phyloP scores from a whole-genome alignment of 2,888 invertebrate species.

The Lumbricus terrestris region DNA sequence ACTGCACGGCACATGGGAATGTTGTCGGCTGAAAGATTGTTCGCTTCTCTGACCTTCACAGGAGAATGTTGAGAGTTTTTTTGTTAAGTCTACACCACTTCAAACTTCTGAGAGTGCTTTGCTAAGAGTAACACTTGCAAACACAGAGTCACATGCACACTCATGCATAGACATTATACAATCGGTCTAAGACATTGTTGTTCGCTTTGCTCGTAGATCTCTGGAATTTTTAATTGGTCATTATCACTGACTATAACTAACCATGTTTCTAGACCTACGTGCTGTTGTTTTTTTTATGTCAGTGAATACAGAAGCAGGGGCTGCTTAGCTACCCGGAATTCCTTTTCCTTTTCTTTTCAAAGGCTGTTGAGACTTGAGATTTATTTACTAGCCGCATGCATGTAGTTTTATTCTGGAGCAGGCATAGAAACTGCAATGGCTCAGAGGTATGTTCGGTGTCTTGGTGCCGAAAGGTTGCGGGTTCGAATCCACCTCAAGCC shows the following conservation, averaged over 20 bases:
- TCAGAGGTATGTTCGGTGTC: too few relatives aligned
- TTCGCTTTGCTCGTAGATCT: neutral
- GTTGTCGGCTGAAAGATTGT: neutral
- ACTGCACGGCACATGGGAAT: neutral
- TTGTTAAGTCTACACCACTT: neutral
- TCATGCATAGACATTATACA: too few relatives aligned
- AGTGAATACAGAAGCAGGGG: neutral
- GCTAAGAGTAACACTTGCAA: neutral
- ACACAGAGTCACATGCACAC: neutral
- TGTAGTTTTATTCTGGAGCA: neutral
- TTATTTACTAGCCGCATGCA: neutral
- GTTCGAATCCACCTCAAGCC: too few relatives aligned
- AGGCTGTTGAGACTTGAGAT: neutral
- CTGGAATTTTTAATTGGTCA: neutral
- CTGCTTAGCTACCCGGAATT: neutral
- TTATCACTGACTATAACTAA: neutral
- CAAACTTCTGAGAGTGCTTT: neutral
- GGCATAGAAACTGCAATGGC: too few relatives aligned
- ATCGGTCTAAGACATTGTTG: neutral
- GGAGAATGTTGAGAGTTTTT: neutral
- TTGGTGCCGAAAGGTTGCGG: too few relatives aligned
- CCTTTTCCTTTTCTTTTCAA: neutral
- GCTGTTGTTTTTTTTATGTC: neutral
- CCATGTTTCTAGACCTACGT: neutral
- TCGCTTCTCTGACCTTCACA: neutral